Evolutionary conservation across 1,140 invertebrate genomes (phyloP).

Genomic region (Battus philenor): DNA sequence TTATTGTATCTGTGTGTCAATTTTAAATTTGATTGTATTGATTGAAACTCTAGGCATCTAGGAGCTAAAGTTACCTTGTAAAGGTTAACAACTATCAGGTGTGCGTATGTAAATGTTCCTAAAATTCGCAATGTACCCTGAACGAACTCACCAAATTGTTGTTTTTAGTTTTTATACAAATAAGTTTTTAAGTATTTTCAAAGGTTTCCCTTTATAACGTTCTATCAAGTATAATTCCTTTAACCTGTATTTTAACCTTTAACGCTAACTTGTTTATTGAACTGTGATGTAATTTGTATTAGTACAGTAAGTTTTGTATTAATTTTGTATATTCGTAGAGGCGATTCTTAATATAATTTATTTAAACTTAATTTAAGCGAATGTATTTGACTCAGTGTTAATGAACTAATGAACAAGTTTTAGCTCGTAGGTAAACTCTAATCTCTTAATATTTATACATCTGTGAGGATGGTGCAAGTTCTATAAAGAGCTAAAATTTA

Average conservation of each 20-base stretch:
- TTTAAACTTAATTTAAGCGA: conserved; percentile 59
- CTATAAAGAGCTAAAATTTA: no score
- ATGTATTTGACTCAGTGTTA: conserved; percentile 46
- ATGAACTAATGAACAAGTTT: conserved; percentile 40
- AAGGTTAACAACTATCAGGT: conserved; percentile 42
- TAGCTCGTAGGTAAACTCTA: no score
- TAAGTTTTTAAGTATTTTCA: conserved; percentile 38
- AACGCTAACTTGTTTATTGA: conserved; percentile 71
- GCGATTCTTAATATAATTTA: conserved; percentile 71
- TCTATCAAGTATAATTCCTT: conserved; percentile 42
- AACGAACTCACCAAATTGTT: conserved; percentile 66
- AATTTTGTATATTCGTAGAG: conserved; percentile 75
- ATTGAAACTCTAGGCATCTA: not conserved
- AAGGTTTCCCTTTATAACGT: conserved; percentile 20
- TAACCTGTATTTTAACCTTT: conserved; percentile 51
- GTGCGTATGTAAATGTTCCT: conserved; percentile 64
- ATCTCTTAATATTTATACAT: no score
- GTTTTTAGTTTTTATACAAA: conserved; percentile 45
- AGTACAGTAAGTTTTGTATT: conserved; percentile 71
- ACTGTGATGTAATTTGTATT: conserved; percentile 76
- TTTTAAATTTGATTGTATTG: not conserved
- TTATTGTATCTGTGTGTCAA: not conserved
- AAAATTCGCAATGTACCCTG: conserved; percentile 53
- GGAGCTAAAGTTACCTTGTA: conserved; percentile 39
- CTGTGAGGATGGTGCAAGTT: no score